Base-by-base conservation (phyloP, 1,140 invertebrate genomes). In the Conus ventricosus region DNA sequence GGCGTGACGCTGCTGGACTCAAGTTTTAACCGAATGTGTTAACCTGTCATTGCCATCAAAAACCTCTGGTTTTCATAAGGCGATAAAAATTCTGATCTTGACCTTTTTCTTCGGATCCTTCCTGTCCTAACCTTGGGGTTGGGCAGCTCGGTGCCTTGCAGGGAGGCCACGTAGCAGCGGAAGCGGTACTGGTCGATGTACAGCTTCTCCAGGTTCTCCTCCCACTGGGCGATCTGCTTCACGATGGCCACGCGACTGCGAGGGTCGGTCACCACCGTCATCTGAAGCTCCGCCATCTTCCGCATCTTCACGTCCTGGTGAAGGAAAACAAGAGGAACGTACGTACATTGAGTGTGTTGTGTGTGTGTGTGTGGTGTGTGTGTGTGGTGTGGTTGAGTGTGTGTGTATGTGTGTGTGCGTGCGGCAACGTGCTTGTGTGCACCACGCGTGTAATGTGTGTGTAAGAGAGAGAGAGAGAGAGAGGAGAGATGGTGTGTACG, bases 181-280 rank as follows among this genome's bases (percentile, higher is more conserved):
- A 99, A 96, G 89, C 98, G 96, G 95, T 99, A 99, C 95, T 99
- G 98, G 95, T 99, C 99, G 95, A 98, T 99, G 95, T 99, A 98
- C 92, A 99, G 96, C 90, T 98, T 96, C 94, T 99, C 99, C 81
- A 99, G 96, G 95, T 99, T 99, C 94, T 99, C 98, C 93, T 99
- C 98, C 98, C 98, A 99, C 93, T 98, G 97, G 84, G 97, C 96
- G 94, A 99, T 99, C 96, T 99, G 98, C 93, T 97, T 97, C 90
- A 97, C 97, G 84, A 99, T 97, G 95, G 99, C 98, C 92, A 98
- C 97, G 90, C 98, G 97, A 85, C 97, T 98, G 92, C 99, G 98
- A 53, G 97, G 96, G 95, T 99, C 98, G n/a, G 97, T 97, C 53
- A 99, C 98, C 27, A 99, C 98, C 4, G 98, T 98, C 95, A 99